A percentile compares a stretch with the other conserved stretches of the same genome.
phyloP scores from a whole-genome alignment of 2,113 vertebrate genomes.

The Myotis brandtii region DNA sequence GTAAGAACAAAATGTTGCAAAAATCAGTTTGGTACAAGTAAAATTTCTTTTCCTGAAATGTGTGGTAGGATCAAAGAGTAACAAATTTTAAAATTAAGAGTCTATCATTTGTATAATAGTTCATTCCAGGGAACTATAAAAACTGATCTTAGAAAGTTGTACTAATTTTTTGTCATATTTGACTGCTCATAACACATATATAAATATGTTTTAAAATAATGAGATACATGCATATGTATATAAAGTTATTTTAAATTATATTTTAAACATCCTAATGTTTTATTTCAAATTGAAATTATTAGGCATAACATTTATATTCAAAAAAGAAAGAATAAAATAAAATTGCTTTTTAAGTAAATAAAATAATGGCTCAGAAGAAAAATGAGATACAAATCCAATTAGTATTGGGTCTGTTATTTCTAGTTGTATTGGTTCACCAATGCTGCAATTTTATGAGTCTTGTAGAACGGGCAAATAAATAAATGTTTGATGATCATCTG shows the following conservation, averaged over 20 bases:
- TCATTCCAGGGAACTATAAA: background rate
- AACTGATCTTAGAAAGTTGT: background rate
- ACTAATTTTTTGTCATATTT: background rate
- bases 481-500: background rate
- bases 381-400: background rate
- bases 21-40: slow-evolving; percentile 78
- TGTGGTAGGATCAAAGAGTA: slow-evolving; percentile 68
- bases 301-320: background rate
- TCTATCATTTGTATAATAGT: background rate
- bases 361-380: background rate
- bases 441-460: background rate
- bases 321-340: background rate
- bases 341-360: background rate
- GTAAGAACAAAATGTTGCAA: slow-evolving; percentile 78
- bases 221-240: background rate
- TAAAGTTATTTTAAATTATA: background rate
- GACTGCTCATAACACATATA: background rate
- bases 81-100: slow-evolving; percentile 60
- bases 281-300: background rate
- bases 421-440: background rate
- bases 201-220: background rate
- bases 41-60: slow-evolving; percentile 75
- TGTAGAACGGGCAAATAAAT: background rate
- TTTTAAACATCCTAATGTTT: background rate
- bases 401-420: background rate